Evolutionary conservation across 2,888 invertebrate genomes (phyloP), one percentile per base, ranked within the genome.

Genomic region (Sepioteuthis lessoniana): DNA sequence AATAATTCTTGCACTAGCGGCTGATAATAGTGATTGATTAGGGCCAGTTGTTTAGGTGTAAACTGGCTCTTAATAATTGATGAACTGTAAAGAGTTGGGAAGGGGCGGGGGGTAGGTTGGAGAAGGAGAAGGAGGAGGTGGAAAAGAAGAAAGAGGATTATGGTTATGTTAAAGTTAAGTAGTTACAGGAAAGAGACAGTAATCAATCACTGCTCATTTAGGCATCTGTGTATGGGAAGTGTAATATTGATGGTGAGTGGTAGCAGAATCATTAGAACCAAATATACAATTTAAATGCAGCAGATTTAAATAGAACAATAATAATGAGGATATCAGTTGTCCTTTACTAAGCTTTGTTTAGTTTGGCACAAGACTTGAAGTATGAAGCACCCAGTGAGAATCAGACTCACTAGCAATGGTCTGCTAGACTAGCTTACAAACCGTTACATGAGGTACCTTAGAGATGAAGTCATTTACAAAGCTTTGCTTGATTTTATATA

Each of bases 1-100:
- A 76, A n/a, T n/a, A 76, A 76, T 76, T n/a, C 76, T 76, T 76
- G 10, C 3, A 16, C 76, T n/a, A 76, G n/a, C n/a, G 76, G 76
- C n/a, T 76, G n/a, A 76, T 76, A 35, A 76, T 76, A 76, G 76
- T 76, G 76, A 76, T 76, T 76, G 76, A 76, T 76, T 76, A 76
- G 76, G 76, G n/a, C 76, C 76, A 76, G 76, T 76, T 21, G 76
- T 76, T 76, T 76, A n/a, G 76, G 76, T 76, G 76, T 76, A 76
- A 76, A 76, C 76, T 76, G 76, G 76, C 76, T 76, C 76, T 76
- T 76, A 76, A 76, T 76, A 76, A 76, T 76, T 76, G 76, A 76
- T 76, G n/a, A 76, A n/a, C 76, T 4, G n/a, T 25, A 25, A 55
- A 21, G 76, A n/a, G 7, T 10, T n/a, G 35, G 76, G 16, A 35